These are phyloP conservation scores for Bryconaethiops microstoma DNA, from an alignment of 2,797 vertebrate genomes.

Conservation along the genomic window DNA sequence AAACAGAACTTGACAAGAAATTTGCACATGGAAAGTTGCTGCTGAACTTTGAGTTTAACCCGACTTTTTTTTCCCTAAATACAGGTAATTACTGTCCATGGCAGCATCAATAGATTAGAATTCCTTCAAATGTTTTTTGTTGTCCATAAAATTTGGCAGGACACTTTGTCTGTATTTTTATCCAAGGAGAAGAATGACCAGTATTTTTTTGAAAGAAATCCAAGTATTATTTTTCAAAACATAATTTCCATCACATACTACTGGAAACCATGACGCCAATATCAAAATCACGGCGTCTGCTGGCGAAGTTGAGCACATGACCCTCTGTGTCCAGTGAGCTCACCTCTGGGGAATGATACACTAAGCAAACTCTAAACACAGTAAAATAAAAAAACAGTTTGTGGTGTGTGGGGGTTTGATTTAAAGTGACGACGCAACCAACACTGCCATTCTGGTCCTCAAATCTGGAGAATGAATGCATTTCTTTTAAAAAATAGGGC, in stretches of 20 bases:
- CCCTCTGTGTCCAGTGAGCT: constrained; percentile 19
- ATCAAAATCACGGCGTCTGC: constrained; percentile 3
- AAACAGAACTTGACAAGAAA: too few species aligned
- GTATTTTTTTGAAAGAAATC: background rate
- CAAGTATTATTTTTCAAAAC: constrained; percentile 5
- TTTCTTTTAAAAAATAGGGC: constrained; percentile 1
- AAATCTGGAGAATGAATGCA: background rate
- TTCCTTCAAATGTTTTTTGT: constrained; percentile 1
- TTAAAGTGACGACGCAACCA: constrained; percentile 28
- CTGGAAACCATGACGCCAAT: background rate
- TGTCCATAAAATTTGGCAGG: background rate
- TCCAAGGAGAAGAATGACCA: background rate
- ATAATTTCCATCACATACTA: background rate
- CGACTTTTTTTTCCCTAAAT: too few species aligned
- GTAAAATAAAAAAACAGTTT: constrained; percentile 3
- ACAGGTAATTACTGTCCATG: too few species aligned
- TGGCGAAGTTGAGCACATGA: constrained; percentile 22
- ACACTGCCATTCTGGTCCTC: constrained; percentile 4
- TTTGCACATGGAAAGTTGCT: too few species aligned
- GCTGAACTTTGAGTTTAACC: too few species aligned
- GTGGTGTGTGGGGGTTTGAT: constrained; percentile 19
- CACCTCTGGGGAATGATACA: constrained; percentile 30
- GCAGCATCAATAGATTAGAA: background rate
- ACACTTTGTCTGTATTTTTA: too few species aligned
- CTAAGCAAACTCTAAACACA: constrained; percentile 34